These are phyloP conservation scores for Drosophila oshimai DNA, from an alignment of 1,140 invertebrate genomes.

Conservation along the genomic window DNA sequence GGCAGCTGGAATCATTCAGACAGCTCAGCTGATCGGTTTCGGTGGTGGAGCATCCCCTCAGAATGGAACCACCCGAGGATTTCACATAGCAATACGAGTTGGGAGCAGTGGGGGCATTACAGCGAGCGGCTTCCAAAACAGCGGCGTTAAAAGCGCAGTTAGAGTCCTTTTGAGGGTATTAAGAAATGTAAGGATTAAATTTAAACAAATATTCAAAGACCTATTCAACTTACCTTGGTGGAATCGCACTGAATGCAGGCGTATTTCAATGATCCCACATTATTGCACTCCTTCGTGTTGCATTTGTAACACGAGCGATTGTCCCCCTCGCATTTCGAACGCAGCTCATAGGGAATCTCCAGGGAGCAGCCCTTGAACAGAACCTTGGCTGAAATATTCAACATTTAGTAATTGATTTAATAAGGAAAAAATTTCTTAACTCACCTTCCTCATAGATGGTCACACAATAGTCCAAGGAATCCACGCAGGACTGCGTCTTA, in stretches of 20 bases:
- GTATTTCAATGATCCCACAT: slow-evolving; percentile 53
- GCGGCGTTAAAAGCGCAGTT: slow-evolving; percentile 51
- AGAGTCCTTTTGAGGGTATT: slow-evolving; percentile 18
- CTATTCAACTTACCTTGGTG: slow-evolving; percentile 30
- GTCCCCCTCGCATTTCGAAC: slow-evolving; percentile 39
- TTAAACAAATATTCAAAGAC: background rate
- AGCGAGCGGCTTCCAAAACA: slow-evolving; percentile 34
- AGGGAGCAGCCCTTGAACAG: slow-evolving; percentile 70
- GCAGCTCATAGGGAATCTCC: slow-evolving; percentile 59
- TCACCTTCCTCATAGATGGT: slow-evolving; percentile 47
- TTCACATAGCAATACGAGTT: slow-evolving; percentile 76
- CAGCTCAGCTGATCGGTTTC: slow-evolving; percentile 58
- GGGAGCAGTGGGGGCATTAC: slow-evolving; percentile 53
- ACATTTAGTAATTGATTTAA: background rate
- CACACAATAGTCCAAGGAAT: slow-evolving; percentile 69
- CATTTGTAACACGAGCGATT: slow-evolving; percentile 63
- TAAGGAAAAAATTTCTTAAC: background rate
- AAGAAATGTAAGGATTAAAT: background rate
- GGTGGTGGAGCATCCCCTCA: slow-evolving; percentile 66
- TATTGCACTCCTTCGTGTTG: slow-evolving; percentile 73
- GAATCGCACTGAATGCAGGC: slow-evolving; percentile 72
- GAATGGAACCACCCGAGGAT: slow-evolving; percentile 27
- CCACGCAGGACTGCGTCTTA: slow-evolving; percentile 36
- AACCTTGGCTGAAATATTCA: slow-evolving; percentile 49
- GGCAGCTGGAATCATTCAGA: slow-evolving; percentile 60